A percentile compares a stretch with the other conserved stretches of the same genome.
Conservation (phyloP, 2,113 vertebrate genomes). For the Leucopsar rothschildi region DNA sequence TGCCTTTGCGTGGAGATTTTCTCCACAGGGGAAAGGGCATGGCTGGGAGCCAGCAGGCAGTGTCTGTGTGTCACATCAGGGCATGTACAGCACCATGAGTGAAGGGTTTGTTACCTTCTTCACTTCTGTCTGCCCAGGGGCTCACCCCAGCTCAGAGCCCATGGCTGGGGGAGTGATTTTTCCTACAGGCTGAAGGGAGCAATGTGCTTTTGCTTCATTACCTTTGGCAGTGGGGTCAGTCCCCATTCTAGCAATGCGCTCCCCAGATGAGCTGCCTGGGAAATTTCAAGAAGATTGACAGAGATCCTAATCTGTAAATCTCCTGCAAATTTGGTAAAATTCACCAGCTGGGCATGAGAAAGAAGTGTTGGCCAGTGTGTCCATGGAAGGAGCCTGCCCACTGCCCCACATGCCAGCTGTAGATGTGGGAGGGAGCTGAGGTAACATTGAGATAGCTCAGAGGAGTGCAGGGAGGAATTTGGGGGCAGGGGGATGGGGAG, state of each 20-base stretch:
- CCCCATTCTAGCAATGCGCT: neutral
- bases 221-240: neutral
- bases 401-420: accelerated
- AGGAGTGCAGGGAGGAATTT: neutral
- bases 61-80: neutral
- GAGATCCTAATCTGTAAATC: neutral
- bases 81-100: neutral
- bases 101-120: neutral
- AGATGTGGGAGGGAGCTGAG: neutral
- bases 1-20: neutral
- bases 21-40: accelerated
- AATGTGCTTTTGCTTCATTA: neutral
- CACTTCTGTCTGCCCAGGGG: neutral
- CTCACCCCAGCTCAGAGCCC: neutral
- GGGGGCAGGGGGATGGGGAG: neutral
- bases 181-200: neutral
- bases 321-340: neutral
- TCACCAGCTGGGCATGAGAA: neutral
- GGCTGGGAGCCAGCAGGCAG: neutral
- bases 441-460: neutral
- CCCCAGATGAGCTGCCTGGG: neutral
- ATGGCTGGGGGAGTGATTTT: neutral
- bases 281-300: neutral
- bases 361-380: neutral
- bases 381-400: neutral